Evolutionary conservation across 2,113 vertebrate species (phyloP).

Genomic region (Philantomba maxwellii): DNA sequence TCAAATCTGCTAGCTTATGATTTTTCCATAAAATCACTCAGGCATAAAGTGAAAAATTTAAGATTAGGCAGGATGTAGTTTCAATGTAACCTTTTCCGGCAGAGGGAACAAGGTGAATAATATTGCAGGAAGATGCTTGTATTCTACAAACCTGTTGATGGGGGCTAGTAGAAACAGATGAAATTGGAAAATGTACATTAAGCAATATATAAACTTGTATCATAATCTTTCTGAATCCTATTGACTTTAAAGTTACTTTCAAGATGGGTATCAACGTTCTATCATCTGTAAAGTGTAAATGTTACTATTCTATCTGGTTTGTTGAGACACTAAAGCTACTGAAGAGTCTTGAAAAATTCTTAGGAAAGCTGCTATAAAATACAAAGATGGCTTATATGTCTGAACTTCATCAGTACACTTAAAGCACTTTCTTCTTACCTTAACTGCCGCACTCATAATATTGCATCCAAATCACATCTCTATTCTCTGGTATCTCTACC

Average conservation of each 20-base stretch:
- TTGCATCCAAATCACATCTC: not conserved
- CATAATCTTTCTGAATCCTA: not conserved
- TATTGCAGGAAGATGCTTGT: not conserved
- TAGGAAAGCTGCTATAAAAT: not conserved
- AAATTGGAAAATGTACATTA: not conserved
- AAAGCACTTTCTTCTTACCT: constrained; percentile 10
- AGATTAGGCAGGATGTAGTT: not conserved
- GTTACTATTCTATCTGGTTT: not conserved
- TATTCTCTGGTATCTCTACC: not conserved
- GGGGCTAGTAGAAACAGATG: not conserved
- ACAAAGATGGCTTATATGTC: not conserved
- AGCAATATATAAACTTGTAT: not conserved
- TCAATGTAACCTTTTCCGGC: not conserved
- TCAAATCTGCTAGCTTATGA: not conserved
- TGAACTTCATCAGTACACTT: not conserved
- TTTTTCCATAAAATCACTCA: not conserved
- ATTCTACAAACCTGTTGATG: not conserved
- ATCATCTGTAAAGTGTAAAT: not conserved
- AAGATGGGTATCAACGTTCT: not conserved
- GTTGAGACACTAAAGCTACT: not conserved
- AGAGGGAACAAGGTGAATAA: not conserved
- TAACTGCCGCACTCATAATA: not conserved
- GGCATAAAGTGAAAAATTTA: not conserved
- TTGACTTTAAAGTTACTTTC: constrained; percentile 25
- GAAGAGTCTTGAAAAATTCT: not conserved